Conservation (phyloP, 2,888 invertebrate species). For the Petrolisthes cinctipes region DNA sequence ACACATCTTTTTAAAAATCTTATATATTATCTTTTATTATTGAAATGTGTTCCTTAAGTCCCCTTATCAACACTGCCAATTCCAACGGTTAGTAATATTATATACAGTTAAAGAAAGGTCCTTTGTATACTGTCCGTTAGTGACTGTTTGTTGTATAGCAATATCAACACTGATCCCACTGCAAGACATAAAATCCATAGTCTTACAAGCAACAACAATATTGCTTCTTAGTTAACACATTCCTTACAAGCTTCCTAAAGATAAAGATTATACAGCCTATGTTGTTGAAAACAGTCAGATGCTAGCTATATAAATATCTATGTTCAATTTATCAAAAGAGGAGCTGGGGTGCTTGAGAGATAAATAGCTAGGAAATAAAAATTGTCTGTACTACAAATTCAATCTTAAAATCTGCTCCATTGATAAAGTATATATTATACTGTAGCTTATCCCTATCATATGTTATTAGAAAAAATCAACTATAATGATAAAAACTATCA, state of each 20-base stretch:
- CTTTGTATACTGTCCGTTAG: slow-evolving; percentile 43
- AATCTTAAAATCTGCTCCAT: no score
- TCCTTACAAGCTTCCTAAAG: neutral
- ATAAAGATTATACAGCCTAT: slow-evolving; percentile 8
- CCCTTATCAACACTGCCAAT: slow-evolving; percentile 62
- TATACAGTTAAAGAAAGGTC: slow-evolving; percentile 17
- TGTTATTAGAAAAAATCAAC: no score
- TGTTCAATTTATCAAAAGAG: slow-evolving; percentile 9
- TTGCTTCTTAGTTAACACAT: slow-evolving; percentile 5
- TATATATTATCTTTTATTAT: slow-evolving; percentile 38
- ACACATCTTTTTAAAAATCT: neutral
- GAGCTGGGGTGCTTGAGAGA: slow-evolving; percentile 47
- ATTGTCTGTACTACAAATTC: no score
- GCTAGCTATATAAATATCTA: slow-evolving; percentile 10
- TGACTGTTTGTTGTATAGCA: slow-evolving; percentile 52
- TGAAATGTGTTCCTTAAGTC: slow-evolving; percentile 49
- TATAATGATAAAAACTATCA: no score
- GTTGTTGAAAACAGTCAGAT: neutral
- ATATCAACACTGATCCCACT: slow-evolving; percentile 47
- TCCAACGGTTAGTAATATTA: slow-evolving; percentile 50
- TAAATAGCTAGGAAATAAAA: neutral
- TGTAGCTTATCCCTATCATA: no score
- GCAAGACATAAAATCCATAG: neutral
- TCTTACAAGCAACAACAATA: neutral
- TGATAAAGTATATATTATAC: no score